Conservation (phyloP, 2,888 invertebrate species). For the Halictus ligatus region DNA sequence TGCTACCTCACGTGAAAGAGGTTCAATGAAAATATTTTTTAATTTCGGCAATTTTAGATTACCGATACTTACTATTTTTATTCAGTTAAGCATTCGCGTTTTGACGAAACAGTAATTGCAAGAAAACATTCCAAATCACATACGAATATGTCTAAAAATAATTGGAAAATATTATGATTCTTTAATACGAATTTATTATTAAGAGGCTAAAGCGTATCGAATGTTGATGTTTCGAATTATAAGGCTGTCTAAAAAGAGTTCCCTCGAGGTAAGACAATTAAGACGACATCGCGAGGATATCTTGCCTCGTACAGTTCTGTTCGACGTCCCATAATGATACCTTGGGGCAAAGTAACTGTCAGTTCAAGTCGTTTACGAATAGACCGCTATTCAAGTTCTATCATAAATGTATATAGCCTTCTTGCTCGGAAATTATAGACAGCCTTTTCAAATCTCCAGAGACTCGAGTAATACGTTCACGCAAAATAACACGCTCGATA, state of each 20-base stretch:
- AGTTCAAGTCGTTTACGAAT: conserved; percentile 67
- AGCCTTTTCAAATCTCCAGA: conserved; percentile 48
- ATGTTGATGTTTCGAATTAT: not conserved
- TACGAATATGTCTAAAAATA: not conserved
- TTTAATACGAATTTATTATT: not conserved
- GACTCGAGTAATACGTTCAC: conserved; percentile 29
- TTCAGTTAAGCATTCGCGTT: not conserved
- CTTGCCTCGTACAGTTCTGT: conserved; percentile 57
- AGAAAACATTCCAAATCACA: not conserved
- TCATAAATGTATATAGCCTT: conserved; percentile 68
- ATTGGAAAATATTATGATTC: not conserved
- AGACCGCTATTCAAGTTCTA: conserved; percentile 55
- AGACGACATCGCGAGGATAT: conserved; percentile 58
- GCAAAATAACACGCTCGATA: conserved; percentile 22
- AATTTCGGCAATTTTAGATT: not conserved
- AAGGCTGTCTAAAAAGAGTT: conserved; percentile 20
- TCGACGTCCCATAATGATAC: conserved; percentile 66
- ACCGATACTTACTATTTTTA: not conserved
- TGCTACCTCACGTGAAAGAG: not conserved
- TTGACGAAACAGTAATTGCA: not conserved
- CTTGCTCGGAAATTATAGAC: conserved; percentile 42
- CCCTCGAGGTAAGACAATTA: conserved; percentile 58
- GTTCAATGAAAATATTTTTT: not conserved
- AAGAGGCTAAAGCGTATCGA: not conserved
- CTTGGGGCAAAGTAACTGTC: conserved; percentile 68